phyloP scores from a whole-genome alignment of 2,797 vertebrate species.

The Syngnathus acus region DNA sequence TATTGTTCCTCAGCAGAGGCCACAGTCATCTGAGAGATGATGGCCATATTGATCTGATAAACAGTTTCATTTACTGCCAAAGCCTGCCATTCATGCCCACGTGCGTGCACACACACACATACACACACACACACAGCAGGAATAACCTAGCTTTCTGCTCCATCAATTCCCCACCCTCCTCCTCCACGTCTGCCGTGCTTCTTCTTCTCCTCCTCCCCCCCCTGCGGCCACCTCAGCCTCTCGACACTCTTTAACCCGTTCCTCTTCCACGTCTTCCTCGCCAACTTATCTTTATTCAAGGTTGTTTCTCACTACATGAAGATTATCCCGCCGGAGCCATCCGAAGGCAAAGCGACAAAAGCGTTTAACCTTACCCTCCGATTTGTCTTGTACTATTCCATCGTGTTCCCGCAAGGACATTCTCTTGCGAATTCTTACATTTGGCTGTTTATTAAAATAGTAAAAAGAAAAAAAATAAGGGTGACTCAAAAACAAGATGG shows the following conservation, averaged over 20 bases:
- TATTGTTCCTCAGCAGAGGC: conserved; percentile 75
- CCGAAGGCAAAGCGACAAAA: not conserved
- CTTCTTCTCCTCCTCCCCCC: conserved; percentile 56
- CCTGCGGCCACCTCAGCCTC: conserved; percentile 60
- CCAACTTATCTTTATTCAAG: conserved; percentile 20
- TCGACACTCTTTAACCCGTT: conserved; percentile 57
- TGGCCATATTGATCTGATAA: conserved; percentile 81
- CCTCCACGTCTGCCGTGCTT: conserved; percentile 62
- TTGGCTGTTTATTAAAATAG: no score
- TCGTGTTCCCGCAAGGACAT: not conserved
- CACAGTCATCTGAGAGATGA: conserved; percentile 83
- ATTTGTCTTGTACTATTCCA: not conserved
- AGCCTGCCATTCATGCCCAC: conserved; percentile 58
- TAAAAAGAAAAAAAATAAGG: not conserved
- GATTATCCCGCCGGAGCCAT: not conserved
- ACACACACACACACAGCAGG: conserved; percentile 61
- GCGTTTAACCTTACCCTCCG: not conserved
- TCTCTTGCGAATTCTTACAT: not conserved
- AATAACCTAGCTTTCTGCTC: conserved; percentile 70
- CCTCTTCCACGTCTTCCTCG: conserved; percentile 15
- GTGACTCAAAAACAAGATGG: not conserved
- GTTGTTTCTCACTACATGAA: conserved; percentile 7
- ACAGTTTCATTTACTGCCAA: conserved; percentile 78
- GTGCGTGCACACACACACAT: conserved; percentile 14
- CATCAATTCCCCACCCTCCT: conserved; percentile 68